Evolutionary conservation across 2,113 vertebrate species (phyloP).

Genomic region (Apistogramma diplotaenia): DNA sequence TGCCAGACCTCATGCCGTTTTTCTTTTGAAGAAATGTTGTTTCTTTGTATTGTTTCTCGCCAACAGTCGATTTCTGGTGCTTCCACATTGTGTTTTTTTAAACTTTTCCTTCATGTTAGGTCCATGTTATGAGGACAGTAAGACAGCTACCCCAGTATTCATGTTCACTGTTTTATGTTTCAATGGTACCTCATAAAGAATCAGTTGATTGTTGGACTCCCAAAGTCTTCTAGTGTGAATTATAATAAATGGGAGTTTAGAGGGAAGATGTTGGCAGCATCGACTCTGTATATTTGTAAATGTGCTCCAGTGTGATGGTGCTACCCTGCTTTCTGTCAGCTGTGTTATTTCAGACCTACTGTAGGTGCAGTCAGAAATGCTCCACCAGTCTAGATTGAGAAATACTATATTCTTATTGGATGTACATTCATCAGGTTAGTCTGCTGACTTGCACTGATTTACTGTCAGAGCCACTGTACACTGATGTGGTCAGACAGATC

Average conservation of each 20-base stretch:
- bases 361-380: background rate
- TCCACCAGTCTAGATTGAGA: background rate
- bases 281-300: background rate
- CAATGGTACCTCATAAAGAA: constrained; percentile 24
- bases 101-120: background rate
- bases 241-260: background rate
- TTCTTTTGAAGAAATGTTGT: constrained; percentile 12
- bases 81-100: background rate
- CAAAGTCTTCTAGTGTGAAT: background rate
- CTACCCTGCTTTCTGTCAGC: background rate
- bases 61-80: constrained; percentile 1
- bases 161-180: constrained; percentile 2
- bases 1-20: constrained; percentile 5
- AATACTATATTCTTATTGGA: constrained; percentile 11
- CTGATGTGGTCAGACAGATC: background rate
- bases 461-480: background rate
- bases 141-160: background rate
- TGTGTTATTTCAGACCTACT: constrained; percentile 34
- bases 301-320: background rate
- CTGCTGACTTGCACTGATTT: constrained; percentile 10
- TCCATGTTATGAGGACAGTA: background rate
- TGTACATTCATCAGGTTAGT: constrained; percentile 4
- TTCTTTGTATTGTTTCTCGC: constrained; percentile 16
- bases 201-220: constrained; percentile 18
- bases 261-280: background rate